Base-by-base conservation (phyloP, 2,113 vertebrate genomes). In the Pimephales promelas region DNA sequence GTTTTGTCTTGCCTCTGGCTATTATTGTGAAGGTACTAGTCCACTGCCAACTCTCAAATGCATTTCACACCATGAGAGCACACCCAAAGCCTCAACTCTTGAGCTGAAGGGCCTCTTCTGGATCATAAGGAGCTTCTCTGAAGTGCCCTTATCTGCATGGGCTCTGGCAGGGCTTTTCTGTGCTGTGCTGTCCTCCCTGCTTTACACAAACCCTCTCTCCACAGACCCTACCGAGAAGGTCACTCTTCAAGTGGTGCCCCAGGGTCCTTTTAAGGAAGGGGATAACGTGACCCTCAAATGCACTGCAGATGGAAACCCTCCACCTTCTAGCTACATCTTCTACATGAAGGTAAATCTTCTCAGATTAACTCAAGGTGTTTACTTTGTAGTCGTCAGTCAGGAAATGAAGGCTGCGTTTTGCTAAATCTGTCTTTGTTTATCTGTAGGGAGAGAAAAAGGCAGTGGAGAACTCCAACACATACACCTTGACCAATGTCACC, bases 221-320 rank as follows among this genome's bases (percentile, higher is more conserved):
- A 59, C 92, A 99, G 97, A 98, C 93, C 96, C 96, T 82, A 97
- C 97, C 52, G 97, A 98, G 91, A 95, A 96, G 90, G 94, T 99
- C 88, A 92, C 86, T 83, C 95, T 98, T 79, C 87, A 94, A 90
- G 94, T 97, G 78, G 81, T 92, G 61, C 83, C 93, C 86, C 92
- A 93, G 83, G 93, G 87, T 10, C 93, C 92, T 47, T 90, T 97
- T 71, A 95, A 95, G 85, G 98, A 99, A 92, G 97, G 97, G 1
- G 96, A 95, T 90, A 96, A 96, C 85, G 90, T 99, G 89, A 98
- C 95, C 87, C 92, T 98, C 74, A 95, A 95, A 88, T 99, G 98
- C 90, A 92, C 91, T 49, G 97, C 97, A 78, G 97, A 98, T 52
- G 98, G 98, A 56, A 98, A 98, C 88, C 98, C 98, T 4, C 92